phyloP scores from a whole-genome alignment of 2,888 invertebrate species.

The Trissolcus japonicus region DNA sequence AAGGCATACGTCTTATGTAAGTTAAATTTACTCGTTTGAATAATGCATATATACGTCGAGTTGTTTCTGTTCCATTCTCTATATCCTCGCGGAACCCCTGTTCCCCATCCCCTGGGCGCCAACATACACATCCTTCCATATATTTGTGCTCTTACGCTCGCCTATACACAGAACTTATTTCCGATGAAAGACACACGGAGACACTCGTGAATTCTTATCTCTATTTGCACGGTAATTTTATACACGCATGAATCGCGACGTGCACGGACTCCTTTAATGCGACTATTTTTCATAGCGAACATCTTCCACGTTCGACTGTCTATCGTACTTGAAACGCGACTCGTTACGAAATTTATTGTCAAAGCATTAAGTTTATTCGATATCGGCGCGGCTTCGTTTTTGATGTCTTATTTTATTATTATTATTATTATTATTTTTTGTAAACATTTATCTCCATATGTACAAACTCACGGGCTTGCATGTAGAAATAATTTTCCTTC shows the following conservation, averaged over 20 bases:
- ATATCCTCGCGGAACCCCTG: conserved; percentile 57
- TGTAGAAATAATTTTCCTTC: neutral
- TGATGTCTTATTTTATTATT: neutral
- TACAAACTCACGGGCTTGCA: neutral
- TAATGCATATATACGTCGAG: conserved; percentile 69
- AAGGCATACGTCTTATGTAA: conserved; percentile 70
- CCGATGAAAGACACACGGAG: conserved; percentile 44
- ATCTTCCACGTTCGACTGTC: conserved; percentile 21
- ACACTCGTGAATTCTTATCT: conserved; percentile 65
- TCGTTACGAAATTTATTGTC: conserved; percentile 32
- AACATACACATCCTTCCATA: conserved; percentile 46
- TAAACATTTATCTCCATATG: neutral
- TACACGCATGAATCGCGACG: conserved; percentile 63
- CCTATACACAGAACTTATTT: conserved; percentile 53
- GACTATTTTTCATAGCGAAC: conserved; percentile 43
- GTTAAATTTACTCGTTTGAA: conserved; percentile 71
- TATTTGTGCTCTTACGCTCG: conserved; percentile 41
- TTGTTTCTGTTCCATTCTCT: conserved; percentile 64
- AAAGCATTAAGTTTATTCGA: neutral
- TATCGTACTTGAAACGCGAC: conserved; percentile 19
- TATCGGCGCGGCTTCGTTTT: neutral
- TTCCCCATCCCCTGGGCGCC: conserved; percentile 43
- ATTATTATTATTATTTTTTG: too few relatives aligned
- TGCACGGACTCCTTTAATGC: conserved; percentile 51
- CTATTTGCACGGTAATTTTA: conserved; percentile 68